These are phyloP conservation scores for Opisthograptis luteolata DNA, from an alignment of 2,888 invertebrate species.

Conservation along the genomic window DNA sequence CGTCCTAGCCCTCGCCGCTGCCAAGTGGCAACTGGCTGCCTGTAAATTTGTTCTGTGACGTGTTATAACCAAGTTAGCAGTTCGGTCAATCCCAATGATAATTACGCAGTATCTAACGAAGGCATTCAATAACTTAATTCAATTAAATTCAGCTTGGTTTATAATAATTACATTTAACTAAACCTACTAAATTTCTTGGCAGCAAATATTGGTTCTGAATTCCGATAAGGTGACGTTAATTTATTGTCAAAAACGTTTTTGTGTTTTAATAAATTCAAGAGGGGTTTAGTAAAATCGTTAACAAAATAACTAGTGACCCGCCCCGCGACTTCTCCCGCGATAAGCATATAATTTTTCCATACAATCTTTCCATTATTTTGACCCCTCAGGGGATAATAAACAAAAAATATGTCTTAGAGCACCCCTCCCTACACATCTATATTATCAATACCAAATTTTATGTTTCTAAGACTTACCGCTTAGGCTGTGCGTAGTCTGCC, in stretches of 20 bases:
- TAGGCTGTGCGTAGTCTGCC: too few relatives aligned
- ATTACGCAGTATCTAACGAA: conserved; percentile 4
- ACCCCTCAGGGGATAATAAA: too few relatives aligned
- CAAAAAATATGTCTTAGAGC: too few relatives aligned
- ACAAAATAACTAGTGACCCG: too few relatives aligned
- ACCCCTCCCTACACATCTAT: too few relatives aligned
- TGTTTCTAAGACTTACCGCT: too few relatives aligned
- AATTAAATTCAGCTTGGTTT: conserved; percentile 25
- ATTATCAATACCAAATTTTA: too few relatives aligned
- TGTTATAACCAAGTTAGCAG: conserved; percentile 13
- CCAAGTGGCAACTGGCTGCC: background rate
- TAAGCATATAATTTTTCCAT: too few relatives aligned
- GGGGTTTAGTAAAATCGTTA: too few relatives aligned
- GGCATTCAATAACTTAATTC: conserved; percentile 18
- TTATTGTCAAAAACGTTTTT: background rate
- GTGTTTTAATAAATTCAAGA: background rate
- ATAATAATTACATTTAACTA: conserved; percentile 21
- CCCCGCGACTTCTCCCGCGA: too few relatives aligned
- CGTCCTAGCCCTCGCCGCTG: background rate
- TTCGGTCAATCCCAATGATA: conserved; percentile 11
- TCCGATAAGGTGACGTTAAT: background rate
- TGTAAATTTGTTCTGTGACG: conserved; percentile 10
- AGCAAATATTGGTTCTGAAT: conserved; percentile 5
- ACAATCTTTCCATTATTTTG: too few relatives aligned
- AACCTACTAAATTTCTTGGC: conserved; percentile 5